Conservation (phyloP, 1,140 invertebrate species). For the Carposina sasakii region DNA sequence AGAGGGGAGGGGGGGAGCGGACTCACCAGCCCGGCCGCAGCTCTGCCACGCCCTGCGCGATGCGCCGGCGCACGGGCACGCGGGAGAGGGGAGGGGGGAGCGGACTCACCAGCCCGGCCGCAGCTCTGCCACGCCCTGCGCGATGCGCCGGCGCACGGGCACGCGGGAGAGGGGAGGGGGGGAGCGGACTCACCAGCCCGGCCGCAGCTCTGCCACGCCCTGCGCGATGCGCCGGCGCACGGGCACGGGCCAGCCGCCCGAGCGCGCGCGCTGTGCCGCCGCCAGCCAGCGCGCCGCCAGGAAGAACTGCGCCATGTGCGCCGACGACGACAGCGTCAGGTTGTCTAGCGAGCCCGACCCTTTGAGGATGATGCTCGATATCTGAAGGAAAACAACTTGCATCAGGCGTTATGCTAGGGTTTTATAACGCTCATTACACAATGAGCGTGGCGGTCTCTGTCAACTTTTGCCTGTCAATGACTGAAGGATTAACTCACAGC, state of each 20-base stretch:
- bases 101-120: slow-evolving; percentile 84
- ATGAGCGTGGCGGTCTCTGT: too few relatives aligned
- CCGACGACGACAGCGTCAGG: slow-evolving; percentile 85
- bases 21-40: slow-evolving; percentile 87
- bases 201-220: slow-evolving; percentile 84
- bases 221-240: slow-evolving; percentile 84
- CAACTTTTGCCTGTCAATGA: too few relatives aligned
- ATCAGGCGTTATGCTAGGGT: too few relatives aligned
- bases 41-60: slow-evolving; percentile 83
- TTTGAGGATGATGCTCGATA: slow-evolving; percentile 78
- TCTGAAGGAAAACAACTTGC: slow-evolving; percentile 45
- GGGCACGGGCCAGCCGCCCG: slow-evolving; percentile 92
- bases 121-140: slow-evolving; percentile 83
- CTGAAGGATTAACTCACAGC: too few relatives aligned
- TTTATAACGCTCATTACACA: too few relatives aligned
- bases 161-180: slow-evolving; percentile 71
- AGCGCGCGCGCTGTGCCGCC: slow-evolving; percentile 83
- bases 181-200: slow-evolving; percentile 81
- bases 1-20: too few relatives aligned
- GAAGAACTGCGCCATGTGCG: slow-evolving; percentile 92
- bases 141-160: slow-evolving; percentile 85
- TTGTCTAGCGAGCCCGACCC: slow-evolving; percentile 88
- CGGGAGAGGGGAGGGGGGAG: too few relatives aligned
- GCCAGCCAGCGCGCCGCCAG: slow-evolving; percentile 96
- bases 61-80: slow-evolving; percentile 86